Percentiles rank a stretch among this genome's conserved stretches.
Conservation (phyloP, 2,888 invertebrate species). For the Syrphus vitripennis region DNA sequence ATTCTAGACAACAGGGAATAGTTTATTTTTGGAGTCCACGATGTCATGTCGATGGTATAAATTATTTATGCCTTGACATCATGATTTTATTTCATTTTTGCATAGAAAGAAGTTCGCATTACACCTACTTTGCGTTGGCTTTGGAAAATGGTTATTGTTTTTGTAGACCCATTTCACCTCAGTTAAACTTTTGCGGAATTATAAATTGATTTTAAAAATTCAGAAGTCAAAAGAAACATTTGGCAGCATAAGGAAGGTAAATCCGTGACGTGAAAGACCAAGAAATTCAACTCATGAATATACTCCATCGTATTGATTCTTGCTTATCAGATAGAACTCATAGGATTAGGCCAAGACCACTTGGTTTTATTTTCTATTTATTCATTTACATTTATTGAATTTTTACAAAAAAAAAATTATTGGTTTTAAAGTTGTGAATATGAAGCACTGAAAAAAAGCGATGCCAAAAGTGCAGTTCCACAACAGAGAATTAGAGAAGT, state of each 20-base stretch:
- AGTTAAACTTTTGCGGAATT: background rate
- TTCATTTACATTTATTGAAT: too few relatives aligned
- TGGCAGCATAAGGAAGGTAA: background rate
- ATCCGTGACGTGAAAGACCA: background rate
- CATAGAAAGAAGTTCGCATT: background rate
- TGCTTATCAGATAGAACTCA: too few relatives aligned
- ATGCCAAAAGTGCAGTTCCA: too few relatives aligned
- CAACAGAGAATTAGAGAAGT: too few relatives aligned
- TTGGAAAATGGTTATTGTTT: background rate
- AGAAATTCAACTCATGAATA: too few relatives aligned
- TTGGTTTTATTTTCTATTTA: too few relatives aligned
- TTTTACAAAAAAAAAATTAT: too few relatives aligned
- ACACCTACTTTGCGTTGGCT: too few relatives aligned
- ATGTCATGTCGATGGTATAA: background rate
- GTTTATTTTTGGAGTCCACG: background rate
- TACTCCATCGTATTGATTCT: too few relatives aligned
- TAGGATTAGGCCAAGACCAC: too few relatives aligned
- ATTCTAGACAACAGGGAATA: background rate
- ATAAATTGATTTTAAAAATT: background rate
- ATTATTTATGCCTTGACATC: background rate
- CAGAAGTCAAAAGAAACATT: background rate
- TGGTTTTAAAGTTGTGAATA: too few relatives aligned
- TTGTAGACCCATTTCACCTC: background rate
- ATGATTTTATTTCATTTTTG: background rate
- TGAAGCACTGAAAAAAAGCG: too few relatives aligned